Percentiles rank a stretch among this genome's conserved stretches.
phyloP scores from a whole-genome alignment of 92 coral and sea anemone species.

The Meandrina meandrites region DNA sequence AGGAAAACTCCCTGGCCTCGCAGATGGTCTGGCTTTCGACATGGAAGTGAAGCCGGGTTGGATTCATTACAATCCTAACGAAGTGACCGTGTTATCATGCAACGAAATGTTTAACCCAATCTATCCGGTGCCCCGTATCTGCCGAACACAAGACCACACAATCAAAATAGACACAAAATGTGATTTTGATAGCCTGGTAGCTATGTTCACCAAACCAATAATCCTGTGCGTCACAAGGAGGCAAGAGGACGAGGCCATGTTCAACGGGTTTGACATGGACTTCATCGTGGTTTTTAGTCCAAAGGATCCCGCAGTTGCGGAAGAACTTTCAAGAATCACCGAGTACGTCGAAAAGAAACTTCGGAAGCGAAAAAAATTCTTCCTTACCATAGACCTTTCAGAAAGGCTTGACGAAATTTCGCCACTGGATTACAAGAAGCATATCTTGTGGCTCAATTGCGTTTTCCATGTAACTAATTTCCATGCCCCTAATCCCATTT shows the following conservation, averaged over 20 bases:
- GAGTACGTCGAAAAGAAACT: background rate
- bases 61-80: conserved; percentile 39
- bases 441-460: conserved; percentile 19
- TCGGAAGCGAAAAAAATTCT: conserved; percentile 16
- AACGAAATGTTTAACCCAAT: conserved; percentile 47
- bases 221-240: conserved; percentile 51
- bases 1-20: conserved; percentile 9
- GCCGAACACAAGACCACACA: conserved; percentile 15
- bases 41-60: conserved; percentile 38
- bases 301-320: background rate
- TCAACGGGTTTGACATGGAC: conserved; percentile 25
- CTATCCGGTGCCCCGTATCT: conserved; percentile 9
- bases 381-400: conserved; percentile 15
- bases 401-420: conserved; percentile 33
- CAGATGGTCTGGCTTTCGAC: conserved; percentile 37
- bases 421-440: conserved; percentile 8
- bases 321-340: background rate
- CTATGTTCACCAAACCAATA: conserved; percentile 27
- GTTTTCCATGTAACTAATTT: conserved; percentile 52
- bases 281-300: background rate
- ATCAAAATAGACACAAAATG: conserved; percentile 23
- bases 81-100: conserved; percentile 36
- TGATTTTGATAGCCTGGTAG: conserved; percentile 9
- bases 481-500: conserved; percentile 26
- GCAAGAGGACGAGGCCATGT: conserved; percentile 38